Conservation (phyloP, 2,797 vertebrate genomes). For the Catharus ustulatus region DNA sequence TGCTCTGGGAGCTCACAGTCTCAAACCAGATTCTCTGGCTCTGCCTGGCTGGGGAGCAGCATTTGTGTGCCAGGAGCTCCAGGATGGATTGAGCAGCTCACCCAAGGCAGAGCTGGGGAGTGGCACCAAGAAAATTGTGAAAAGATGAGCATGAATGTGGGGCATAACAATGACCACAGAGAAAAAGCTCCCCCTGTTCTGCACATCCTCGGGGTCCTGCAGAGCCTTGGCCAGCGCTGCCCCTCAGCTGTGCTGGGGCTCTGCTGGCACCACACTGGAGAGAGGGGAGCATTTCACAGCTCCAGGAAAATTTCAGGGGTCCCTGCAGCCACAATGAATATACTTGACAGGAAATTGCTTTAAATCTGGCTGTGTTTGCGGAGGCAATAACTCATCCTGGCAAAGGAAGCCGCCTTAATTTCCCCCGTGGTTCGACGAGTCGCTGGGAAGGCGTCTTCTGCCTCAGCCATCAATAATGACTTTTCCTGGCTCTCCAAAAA, state of each 20-base stretch:
- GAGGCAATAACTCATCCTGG: conserved; percentile 64
- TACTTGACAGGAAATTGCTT: conserved; percentile 68
- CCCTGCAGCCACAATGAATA: conserved; percentile 46
- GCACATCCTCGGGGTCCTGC: neutral
- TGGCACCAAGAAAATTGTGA: neutral
- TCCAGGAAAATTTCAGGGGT: conserved; percentile 36
- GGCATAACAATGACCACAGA: neutral
- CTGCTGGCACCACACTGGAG: neutral
- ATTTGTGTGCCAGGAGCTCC: neutral
- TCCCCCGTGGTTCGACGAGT: conserved; percentile 65
- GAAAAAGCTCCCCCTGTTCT: neutral
- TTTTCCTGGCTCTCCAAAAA: neutral
- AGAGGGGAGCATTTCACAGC: neutral
- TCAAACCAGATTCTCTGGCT: neutral
- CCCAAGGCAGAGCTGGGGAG: neutral
- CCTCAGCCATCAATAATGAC: conserved; percentile 62
- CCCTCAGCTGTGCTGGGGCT: neutral
- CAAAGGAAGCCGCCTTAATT: conserved; percentile 69
- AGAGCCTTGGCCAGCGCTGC: neutral
- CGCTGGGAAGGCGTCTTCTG: conserved; percentile 38
- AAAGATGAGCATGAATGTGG: accelerated
- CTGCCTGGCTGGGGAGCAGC: neutral
- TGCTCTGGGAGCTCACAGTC: neutral
- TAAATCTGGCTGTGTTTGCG: conserved; percentile 56
- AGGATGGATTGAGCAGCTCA: neutral